Conservation (phyloP, 1,140 invertebrate genomes). For the Antheraea mylitta region DNA sequence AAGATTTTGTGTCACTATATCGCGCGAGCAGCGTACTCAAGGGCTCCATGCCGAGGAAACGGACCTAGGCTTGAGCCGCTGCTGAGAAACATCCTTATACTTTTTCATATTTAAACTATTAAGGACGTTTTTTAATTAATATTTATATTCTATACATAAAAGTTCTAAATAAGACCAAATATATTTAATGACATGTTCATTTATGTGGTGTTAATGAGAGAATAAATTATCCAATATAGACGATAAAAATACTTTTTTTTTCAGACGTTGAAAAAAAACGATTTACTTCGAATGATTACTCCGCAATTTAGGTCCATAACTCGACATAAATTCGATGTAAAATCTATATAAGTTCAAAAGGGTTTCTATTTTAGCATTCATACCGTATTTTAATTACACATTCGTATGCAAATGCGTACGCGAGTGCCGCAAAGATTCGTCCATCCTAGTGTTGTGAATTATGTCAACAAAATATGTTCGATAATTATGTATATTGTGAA, state of each 20-base stretch:
- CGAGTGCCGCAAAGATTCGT: slow-evolving; percentile 65
- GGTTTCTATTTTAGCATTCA: slow-evolving; percentile 49
- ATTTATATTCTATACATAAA: too few species aligned
- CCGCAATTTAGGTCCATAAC: slow-evolving; percentile 1
- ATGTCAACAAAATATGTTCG: slow-evolving; percentile 21
- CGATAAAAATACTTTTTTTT: neutral
- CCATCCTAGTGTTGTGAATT: slow-evolving; percentile 16
- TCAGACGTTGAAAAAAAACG: neutral
- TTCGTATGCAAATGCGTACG: slow-evolving; percentile 74
- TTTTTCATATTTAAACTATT: too few species aligned
- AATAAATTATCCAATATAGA: neutral
- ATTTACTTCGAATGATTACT: neutral
- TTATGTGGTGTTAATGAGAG: neutral
- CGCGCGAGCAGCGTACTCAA: too few species aligned
- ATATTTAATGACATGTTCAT: neutral
- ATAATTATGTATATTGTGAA: neutral
- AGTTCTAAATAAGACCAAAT: neutral
- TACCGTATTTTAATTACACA: slow-evolving; percentile 72
- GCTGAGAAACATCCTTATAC: too few species aligned
- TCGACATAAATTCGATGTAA: slow-evolving; percentile 2
- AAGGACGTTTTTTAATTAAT: too few species aligned
- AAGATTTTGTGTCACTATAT: too few species aligned
- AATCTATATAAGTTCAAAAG: slow-evolving; percentile 10
- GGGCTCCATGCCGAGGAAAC: too few species aligned
- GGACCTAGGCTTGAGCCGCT: too few species aligned